Evolutionary conservation across 2,113 vertebrate genomes (phyloP).

Genomic region (Lagopus muta): DNA sequence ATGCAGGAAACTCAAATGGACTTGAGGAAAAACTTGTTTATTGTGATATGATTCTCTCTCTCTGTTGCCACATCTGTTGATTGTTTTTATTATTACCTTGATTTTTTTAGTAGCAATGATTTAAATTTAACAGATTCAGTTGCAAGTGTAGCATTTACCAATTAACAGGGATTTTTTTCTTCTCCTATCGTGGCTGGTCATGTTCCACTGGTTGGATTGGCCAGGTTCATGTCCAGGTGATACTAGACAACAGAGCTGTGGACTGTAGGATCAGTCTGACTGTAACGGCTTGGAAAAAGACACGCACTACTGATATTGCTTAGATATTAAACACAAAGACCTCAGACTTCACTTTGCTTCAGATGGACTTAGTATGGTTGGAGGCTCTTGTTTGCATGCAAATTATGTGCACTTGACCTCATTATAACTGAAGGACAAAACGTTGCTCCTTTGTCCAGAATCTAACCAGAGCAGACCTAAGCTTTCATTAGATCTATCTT

Average conservation of each 20-base stretch:
- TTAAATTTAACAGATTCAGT: not conserved
- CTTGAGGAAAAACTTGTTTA: not conserved
- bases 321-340: not conserved
- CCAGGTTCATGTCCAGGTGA: not conserved
- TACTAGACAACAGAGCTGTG: not conserved
- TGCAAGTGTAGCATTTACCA: not conserved
- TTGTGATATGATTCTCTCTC: not conserved
- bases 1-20: not conserved
- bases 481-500: not conserved
- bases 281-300: not conserved
- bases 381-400: not conserved
- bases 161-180: not conserved
- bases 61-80: not conserved
- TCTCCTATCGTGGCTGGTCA: not conserved
- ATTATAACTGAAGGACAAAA: not conserved
- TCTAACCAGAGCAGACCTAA: not conserved
- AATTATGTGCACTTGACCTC: not conserved
- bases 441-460: not conserved
- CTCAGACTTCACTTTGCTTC: not conserved
- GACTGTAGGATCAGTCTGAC: not conserved
- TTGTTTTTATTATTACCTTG: not conserved
- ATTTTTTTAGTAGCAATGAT: not conserved
- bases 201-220: not conserved
- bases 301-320: not conserved
- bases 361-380: not conserved